Evolutionary conservation across 1,140 invertebrate genomes (phyloP).

Genomic region (Vollenhovia emeryi): DNA sequence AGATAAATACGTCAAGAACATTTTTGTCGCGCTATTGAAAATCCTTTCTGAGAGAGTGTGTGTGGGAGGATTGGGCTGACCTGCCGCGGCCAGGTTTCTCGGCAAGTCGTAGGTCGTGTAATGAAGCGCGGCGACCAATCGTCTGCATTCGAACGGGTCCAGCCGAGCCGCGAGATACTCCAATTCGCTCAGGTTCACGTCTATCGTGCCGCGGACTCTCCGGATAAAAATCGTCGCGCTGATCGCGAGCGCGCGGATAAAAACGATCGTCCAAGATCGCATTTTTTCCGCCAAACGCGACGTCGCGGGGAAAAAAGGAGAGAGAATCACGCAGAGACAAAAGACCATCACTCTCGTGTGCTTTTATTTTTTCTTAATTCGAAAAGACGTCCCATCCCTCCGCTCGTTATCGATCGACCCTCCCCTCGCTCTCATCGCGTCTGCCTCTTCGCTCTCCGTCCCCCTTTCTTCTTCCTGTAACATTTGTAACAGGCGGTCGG

Average conservation of each 20-base stretch:
- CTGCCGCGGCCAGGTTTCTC: slow-evolving; percentile 81
- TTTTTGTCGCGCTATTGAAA: too few relatives aligned
- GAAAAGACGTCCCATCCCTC: background rate
- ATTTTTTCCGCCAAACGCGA: background rate
- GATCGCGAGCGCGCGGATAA: background rate
- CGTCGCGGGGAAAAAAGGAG: background rate
- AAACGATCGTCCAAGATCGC: background rate
- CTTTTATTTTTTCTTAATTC: slow-evolving; percentile 10
- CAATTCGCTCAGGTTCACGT: slow-evolving; percentile 86
- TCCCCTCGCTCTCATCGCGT: slow-evolving; percentile 22
- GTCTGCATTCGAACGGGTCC: slow-evolving; percentile 85
- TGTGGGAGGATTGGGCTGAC: too few relatives aligned
- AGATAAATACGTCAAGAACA: too few relatives aligned
- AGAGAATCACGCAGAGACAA: background rate
- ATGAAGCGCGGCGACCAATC: slow-evolving; percentile 86
- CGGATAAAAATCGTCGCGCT: background rate
- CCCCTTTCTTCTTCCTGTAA: slow-evolving; percentile 78
- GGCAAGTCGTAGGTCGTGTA: slow-evolving; percentile 85
- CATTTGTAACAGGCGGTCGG: slow-evolving; percentile 76
- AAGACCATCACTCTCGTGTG: background rate
- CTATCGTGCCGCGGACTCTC: slow-evolving; percentile 81
- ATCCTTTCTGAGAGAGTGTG: too few relatives aligned
- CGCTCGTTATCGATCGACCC: background rate
- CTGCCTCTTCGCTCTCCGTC: slow-evolving; percentile 62
- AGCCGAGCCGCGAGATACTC: slow-evolving; percentile 86